These are phyloP conservation scores for Catocala nupta DNA, from an alignment of 2,888 invertebrate genomes.

Conservation along the genomic window DNA sequence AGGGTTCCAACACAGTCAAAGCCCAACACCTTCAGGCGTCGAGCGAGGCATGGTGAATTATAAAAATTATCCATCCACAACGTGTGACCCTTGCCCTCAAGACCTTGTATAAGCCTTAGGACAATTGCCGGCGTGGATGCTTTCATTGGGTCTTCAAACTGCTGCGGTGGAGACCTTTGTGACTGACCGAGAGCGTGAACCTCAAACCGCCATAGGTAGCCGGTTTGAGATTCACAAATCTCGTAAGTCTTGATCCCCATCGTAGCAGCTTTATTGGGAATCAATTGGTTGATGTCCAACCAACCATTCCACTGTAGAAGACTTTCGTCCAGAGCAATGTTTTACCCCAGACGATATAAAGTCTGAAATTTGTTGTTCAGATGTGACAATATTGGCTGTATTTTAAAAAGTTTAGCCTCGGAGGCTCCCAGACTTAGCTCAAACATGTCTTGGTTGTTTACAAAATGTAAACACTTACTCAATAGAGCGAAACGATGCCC, in stretches of 20 bases:
- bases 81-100: no score
- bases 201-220: no score
- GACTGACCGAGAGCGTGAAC: slow-evolving; percentile 24
- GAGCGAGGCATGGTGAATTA: slow-evolving; percentile 11
- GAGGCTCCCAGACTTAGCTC: no score
- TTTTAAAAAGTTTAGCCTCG: not conserved
- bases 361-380: not conserved
- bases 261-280: not conserved
- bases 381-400: not conserved
- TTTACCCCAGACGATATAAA: not conserved
- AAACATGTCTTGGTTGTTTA: no score
- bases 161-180: slow-evolving; percentile 9
- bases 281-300: not conserved
- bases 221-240: slow-evolving; percentile 1
- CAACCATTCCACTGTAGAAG: not conserved
- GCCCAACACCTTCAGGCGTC: slow-evolving; percentile 17
- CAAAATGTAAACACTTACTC: not conserved
- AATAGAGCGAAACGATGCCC: not conserved
- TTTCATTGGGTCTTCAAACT: slow-evolving; percentile 17
- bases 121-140: slow-evolving; percentile 20
- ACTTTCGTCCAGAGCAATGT: not conserved
- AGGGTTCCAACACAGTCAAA: slow-evolving; percentile 24
- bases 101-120: no score
- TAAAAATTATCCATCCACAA: slow-evolving; percentile 12
- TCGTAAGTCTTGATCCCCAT: not conserved